phyloP scores from a whole-genome alignment of 2,797 vertebrate species.

The Thripadectes ignobilis region DNA sequence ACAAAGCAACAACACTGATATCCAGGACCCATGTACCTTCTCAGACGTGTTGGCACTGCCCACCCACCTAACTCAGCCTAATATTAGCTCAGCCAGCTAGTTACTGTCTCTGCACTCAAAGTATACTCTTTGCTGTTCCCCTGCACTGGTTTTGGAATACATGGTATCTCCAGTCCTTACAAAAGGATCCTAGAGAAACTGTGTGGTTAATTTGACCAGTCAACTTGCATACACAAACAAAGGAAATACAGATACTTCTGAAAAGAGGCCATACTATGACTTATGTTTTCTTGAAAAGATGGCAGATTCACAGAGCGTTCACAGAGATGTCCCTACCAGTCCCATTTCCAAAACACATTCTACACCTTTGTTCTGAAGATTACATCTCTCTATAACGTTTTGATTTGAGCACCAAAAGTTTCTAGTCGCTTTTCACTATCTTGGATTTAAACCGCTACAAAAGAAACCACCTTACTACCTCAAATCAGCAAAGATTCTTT shows the following conservation, averaged over 20 bases:
- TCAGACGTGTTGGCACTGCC: neutral
- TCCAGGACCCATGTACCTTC: neutral
- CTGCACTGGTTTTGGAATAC: neutral
- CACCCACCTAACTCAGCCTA: neutral
- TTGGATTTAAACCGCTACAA: neutral
- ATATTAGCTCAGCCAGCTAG: neutral
- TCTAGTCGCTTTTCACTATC: neutral
- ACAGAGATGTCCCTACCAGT: neutral
- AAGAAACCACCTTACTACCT: neutral
- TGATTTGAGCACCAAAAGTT: neutral
- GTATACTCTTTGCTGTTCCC: neutral
- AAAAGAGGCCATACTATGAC: too few species aligned
- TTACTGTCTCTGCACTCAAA: neutral
- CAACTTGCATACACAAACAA: neutral
- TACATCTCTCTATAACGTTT: neutral
- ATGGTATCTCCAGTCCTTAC: neutral
- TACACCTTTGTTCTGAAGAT: neutral
- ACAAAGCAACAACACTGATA: neutral
- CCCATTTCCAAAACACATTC: neutral
- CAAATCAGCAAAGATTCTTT: neutral
- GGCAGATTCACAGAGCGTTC: neutral
- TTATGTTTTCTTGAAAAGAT: neutral
- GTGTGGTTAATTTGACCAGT: neutral
- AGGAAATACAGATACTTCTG: neutral
- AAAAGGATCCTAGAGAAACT: neutral